Percentiles rank a stretch among this genome's conserved stretches.
Evolutionary conservation across 2,113 vertebrate genomes (phyloP).

Genomic region (Scartelaos histophorus): DNA sequence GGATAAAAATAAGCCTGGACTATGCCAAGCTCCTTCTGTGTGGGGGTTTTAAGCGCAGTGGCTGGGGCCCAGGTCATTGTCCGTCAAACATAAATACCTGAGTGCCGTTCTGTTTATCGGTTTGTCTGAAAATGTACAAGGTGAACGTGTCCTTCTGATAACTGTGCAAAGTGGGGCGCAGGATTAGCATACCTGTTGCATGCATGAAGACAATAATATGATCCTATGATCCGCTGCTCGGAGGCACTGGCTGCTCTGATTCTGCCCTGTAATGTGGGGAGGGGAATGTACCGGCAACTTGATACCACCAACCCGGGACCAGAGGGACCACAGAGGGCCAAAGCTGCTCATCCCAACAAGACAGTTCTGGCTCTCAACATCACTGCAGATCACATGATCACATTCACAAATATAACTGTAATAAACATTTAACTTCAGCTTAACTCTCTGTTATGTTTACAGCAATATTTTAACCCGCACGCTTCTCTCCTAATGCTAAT

Average conservation of each 20-base stretch:
- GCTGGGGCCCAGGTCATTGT: slow-evolving; percentile 27
- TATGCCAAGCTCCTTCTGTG: slow-evolving; percentile 25
- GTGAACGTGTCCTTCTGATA: slow-evolving; percentile 58
- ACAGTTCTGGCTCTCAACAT: slow-evolving; percentile 1
- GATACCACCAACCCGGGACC: slow-evolving; percentile 60
- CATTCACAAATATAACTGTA: too few relatives aligned
- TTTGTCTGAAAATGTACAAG: slow-evolving; percentile 52
- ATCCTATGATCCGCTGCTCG: slow-evolving; percentile 30
- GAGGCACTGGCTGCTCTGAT: slow-evolving; percentile 44
- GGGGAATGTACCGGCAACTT: slow-evolving; percentile 64
- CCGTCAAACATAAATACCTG: slow-evolving; percentile 23
- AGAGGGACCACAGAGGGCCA: slow-evolving; percentile 59
- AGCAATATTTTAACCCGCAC: too few relatives aligned
- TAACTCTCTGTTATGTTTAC: too few relatives aligned
- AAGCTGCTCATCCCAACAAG: slow-evolving; percentile 54
- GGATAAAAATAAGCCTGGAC: slow-evolving; percentile 18
- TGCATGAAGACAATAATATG: slow-evolving; percentile 27
- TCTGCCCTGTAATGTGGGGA: slow-evolving; percentile 25
- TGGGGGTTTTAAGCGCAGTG: slow-evolving; percentile 22
- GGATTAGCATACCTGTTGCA: slow-evolving; percentile 46
- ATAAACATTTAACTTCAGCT: too few relatives aligned
- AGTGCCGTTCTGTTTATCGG: slow-evolving; percentile 29
- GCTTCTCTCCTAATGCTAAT: too few relatives aligned
- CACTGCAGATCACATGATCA: not conserved
- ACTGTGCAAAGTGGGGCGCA: slow-evolving; percentile 28